Evolutionary conservation across 2,113 vertebrate species (phyloP), one percentile per base, ranked within the genome.

Genomic region (Cranoglanis bouderius): DNA sequence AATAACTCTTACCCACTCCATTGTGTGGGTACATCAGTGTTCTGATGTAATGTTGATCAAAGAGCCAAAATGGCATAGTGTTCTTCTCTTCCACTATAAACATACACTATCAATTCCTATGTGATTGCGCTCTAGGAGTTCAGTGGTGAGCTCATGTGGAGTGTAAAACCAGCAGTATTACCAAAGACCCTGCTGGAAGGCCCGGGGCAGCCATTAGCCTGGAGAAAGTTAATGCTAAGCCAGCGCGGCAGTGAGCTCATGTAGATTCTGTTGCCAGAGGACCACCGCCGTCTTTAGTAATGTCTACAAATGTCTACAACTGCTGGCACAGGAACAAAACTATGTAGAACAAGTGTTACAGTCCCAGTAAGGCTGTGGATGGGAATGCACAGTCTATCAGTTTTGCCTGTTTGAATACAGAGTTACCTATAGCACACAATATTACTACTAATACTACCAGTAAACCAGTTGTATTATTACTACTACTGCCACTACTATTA

Each of bases 171-270:
- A 84, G 84, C 85, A 65, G 63, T 51, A 40, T 90, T 90, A 83
- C 80, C 85, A 85, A 90, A 88, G 72, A 72, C 59, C 35, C 49
- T 85, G 57, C 61, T 85, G 59, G 59, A 70, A 89, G 59, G 57
- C 61, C 83, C 43, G 14, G 16, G 59, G 46, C 12, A 49, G 35
- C 32, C 59, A n/a, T 63, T 65, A 80, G 72, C 43, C 57, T 32
- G 29, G 70, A 84, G n/a, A 49, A 35, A 57, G 57, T 74, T 72
- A 85, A 88, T 51, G 49, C 84, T 85, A 88, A 86, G 49, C 78
- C 77, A 21, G 59, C 24, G 32, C 59, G n/a, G 43, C 75, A 88
- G 78, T 91, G 90, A 90, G 84, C 51, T 88, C 84, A 91, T 86
- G 55, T 53, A 75, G n/a, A 10, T 14, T n/a, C 57, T 74, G 63